These are phyloP conservation scores for Limonius californicus DNA, from an alignment of 1,140 invertebrate genomes.

Conservation along the genomic window DNA sequence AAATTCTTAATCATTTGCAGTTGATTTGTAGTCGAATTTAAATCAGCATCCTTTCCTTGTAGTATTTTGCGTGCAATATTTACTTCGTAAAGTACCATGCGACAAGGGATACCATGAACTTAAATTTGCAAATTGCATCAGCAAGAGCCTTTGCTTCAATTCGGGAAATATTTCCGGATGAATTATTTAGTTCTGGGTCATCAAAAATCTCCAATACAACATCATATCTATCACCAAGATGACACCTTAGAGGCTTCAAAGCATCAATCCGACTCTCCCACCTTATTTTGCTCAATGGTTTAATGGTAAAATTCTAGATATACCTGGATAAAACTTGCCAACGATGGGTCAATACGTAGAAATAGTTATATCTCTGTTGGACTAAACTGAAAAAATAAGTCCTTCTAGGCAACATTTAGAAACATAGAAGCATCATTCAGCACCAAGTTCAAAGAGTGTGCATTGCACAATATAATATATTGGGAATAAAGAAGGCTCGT, in stretches of 20 bases:
- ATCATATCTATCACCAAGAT: slow-evolving; percentile 28
- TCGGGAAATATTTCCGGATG: too few relatives aligned
- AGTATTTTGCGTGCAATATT: too few relatives aligned
- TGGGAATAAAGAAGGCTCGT: slow-evolving; percentile 20
- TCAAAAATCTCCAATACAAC: slow-evolving; percentile 21
- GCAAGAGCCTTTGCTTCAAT: too few relatives aligned
- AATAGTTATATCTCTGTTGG: slow-evolving; percentile 39
- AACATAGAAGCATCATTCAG: slow-evolving; percentile 22
- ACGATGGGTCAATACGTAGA: slow-evolving; percentile 35
- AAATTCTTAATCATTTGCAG: slow-evolving; percentile 18
- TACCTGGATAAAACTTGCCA: slow-evolving; percentile 37
- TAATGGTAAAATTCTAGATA: slow-evolving; percentile 35
- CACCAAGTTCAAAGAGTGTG: slow-evolving; percentile 29
- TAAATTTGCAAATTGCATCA: too few relatives aligned
- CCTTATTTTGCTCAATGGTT: slow-evolving; percentile 37
- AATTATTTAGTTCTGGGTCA: too few relatives aligned
- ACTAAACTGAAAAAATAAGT: slow-evolving; percentile 22
- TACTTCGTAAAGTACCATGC: background rate
- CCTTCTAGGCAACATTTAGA: too few relatives aligned
- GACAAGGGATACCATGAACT: slow-evolving; percentile 2
- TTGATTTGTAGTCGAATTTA: too few relatives aligned
- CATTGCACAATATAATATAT: too few relatives aligned
- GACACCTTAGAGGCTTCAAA: slow-evolving; percentile 28
- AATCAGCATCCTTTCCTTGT: slow-evolving; percentile 14
- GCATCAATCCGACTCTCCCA: slow-evolving; percentile 39